Evolutionary conservation across 2,888 invertebrate species (phyloP).

Genomic region (Lymantria dispar): DNA sequence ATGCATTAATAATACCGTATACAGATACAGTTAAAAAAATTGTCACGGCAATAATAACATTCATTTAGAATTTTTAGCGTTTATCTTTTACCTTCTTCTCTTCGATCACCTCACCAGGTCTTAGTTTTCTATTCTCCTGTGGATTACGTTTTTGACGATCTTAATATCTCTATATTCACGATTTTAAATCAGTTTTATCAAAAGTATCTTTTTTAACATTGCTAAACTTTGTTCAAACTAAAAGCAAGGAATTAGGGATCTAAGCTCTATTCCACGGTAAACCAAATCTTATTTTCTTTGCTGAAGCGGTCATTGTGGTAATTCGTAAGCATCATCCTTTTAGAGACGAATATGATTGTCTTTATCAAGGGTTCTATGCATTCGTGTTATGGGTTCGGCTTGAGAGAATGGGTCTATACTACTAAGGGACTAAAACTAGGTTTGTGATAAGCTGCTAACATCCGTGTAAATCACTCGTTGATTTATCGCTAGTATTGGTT

Average conservation of each 20-base stretch:
- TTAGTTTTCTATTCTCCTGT: slow-evolving; percentile 94
- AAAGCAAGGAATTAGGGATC: slow-evolving; percentile 69
- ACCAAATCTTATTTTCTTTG: slow-evolving; percentile 51
- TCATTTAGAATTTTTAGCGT: slow-evolving; percentile 67
- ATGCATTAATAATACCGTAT: slow-evolving; percentile 68
- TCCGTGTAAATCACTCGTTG: slow-evolving; percentile 37
- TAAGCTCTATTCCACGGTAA: slow-evolving; percentile 61
- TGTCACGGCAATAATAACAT: slow-evolving; percentile 79
- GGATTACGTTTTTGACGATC: slow-evolving; percentile 78
- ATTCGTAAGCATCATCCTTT: slow-evolving; percentile 60
- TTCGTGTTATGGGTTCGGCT: slow-evolving; percentile 79
- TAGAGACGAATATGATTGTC: slow-evolving; percentile 58
- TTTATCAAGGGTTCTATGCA: slow-evolving; percentile 50
- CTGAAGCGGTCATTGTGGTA: slow-evolving; percentile 58
- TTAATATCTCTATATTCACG: slow-evolving; percentile 67
- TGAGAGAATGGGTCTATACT: slow-evolving; percentile 76
- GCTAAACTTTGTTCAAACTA: slow-evolving; percentile 54
- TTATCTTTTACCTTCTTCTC: slow-evolving; percentile 93
- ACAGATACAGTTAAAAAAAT: slow-evolving; percentile 70
- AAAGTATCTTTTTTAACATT: slow-evolving; percentile 51
- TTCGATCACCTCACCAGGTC: slow-evolving; percentile 96
- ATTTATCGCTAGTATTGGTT: slow-evolving; percentile 22
- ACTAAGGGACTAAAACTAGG: slow-evolving; percentile 48
- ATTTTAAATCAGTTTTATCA: slow-evolving; percentile 47
- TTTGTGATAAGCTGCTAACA: slow-evolving; percentile 36